Conservation (phyloP, 2,113 vertebrate genomes). For the Oophaga pumilio region DNA sequence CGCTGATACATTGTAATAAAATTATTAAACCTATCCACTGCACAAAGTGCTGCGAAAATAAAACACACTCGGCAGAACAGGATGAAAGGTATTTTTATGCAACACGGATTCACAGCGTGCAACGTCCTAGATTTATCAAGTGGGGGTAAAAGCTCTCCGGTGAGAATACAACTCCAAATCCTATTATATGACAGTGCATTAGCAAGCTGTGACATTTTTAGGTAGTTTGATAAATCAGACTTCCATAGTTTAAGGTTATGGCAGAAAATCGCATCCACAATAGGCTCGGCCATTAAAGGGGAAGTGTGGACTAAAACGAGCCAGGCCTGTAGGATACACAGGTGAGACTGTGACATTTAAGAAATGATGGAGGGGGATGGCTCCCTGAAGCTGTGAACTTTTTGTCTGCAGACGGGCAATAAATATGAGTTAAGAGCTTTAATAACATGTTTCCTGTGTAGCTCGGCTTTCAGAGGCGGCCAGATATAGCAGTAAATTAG, state of each 20-base stretch:
- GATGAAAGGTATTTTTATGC: slow-evolving; percentile 49
- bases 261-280: slow-evolving; percentile 23
- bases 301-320: slow-evolving; percentile 9
- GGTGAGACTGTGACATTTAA: slow-evolving; percentile 38
- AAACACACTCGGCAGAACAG: slow-evolving; percentile 36
- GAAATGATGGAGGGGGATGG: slow-evolving; percentile 35
- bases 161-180: slow-evolving; percentile 45
- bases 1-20: slow-evolving; percentile 34
- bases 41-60: slow-evolving; percentile 32
- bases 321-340: slow-evolving; percentile 21
- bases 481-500: not conserved
- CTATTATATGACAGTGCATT: slow-evolving; percentile 43
- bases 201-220: slow-evolving; percentile 52
- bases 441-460: slow-evolving; percentile 31
- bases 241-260: slow-evolving; percentile 34
- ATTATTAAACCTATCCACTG: slow-evolving; percentile 43
- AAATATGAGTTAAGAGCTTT: slow-evolving; percentile 42
- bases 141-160: slow-evolving; percentile 26
- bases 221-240: slow-evolving; percentile 46
- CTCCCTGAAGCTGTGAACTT: slow-evolving; percentile 40
- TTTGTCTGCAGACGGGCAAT: slow-evolving; percentile 37
- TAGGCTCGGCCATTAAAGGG: slow-evolving; percentile 30
- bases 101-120: slow-evolving; percentile 43
- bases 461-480: not conserved
- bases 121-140: slow-evolving; percentile 50